A percentile compares a stretch with the other conserved stretches of the same genome.
Conservation (phyloP, 2,797 vertebrate species). For the Buphagus erythrorhynchus region DNA sequence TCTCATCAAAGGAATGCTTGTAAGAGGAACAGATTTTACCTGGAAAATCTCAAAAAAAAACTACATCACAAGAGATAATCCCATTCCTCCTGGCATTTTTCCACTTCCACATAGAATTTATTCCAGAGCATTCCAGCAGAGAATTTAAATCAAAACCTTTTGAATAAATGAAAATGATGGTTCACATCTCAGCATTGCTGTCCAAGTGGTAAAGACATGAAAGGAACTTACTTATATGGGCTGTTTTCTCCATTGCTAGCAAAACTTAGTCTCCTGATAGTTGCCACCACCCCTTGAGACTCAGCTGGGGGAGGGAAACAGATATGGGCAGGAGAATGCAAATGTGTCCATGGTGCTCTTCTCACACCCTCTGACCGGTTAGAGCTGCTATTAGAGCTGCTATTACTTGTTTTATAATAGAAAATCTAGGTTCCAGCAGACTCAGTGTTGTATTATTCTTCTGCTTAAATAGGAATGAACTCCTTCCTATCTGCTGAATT, state of each 20-base stretch:
- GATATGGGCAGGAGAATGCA: background rate
- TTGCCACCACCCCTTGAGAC: background rate
- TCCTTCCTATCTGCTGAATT: background rate
- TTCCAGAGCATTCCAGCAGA: background rate
- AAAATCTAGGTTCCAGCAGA: background rate
- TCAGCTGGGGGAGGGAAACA: background rate
- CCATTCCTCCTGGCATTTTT: background rate
- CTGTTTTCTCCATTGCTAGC: background rate
- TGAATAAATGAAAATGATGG: background rate
- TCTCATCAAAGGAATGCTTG: background rate
- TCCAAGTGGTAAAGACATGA: background rate
- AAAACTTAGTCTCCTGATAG: background rate
- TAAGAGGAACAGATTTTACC: background rate
- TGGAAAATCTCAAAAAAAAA: background rate
- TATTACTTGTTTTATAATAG: background rate
- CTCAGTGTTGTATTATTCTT: background rate
- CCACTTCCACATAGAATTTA: background rate
- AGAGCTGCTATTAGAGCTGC: background rate
- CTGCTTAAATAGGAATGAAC: background rate
- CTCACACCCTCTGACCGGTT: background rate
- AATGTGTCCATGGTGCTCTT: background rate
- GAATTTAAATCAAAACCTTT: background rate
- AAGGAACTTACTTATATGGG: background rate
- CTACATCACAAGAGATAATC: background rate
- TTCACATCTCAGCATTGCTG: background rate